Evolutionary conservation across 2,888 invertebrate genomes (phyloP), one percentile per base, ranked within the genome.

Genomic region (Diadegma fenestrale): DNA sequence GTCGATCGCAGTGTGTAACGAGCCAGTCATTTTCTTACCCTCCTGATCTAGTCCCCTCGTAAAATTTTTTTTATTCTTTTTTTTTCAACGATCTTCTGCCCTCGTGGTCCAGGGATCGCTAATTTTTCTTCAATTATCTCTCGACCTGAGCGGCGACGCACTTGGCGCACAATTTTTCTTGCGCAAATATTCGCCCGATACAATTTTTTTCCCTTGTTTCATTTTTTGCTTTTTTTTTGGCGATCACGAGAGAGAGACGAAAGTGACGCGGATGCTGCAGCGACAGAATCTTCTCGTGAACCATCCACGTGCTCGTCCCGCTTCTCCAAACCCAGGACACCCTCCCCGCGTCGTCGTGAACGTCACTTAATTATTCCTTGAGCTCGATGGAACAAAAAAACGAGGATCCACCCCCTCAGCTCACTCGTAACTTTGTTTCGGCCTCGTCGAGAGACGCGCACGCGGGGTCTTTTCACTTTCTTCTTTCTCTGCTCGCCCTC

Each of bases 281-380:
- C 14, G 22, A 76, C 37, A 54, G 37, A 64, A 41, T 45, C 30
- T 37, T 63, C 69, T 61, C 19, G 26, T 26, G 12, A 26, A 54
- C 66, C 17, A 73, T 37, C 41, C 17, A 8, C 10, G 19, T 51
- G 8, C 58, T 61, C 17, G n/a, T 22, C 26, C 41, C 45, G 14
- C 72, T 58, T 72, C 54, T 2, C 37, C 63, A 22, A 72, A 73
- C 77, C 79, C 14, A 30, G 80, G 84, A 85, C 89, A 89, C 90
- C 91, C 91, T 89, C 87, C 88, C 88, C 48, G 88, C 33, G 37
- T 10, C 33, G 37, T 10, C 37, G 66, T 48, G 71, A 85, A 82
- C 78, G 89, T 89, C 90, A 91, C 92, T 92, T 92, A 92, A 92
- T 92, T 93, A 92, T 92, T 92, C 91, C 89, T 89, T 89, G 83